Conservation (phyloP, 2,797 vertebrate genomes). For the Sebastes hubbsi region DNA sequence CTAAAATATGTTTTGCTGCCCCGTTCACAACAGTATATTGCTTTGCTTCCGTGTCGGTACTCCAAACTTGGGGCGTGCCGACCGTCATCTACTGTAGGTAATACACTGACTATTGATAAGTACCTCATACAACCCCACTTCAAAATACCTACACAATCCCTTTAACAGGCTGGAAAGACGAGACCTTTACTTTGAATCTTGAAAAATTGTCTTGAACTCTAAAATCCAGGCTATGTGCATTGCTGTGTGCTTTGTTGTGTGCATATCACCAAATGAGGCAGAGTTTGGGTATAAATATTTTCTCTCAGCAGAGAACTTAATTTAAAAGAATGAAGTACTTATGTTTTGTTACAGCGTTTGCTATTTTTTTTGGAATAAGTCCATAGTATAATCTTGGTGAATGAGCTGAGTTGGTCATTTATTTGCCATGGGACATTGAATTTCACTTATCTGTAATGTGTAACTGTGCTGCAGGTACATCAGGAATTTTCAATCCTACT, state of each 20-base stretch:
- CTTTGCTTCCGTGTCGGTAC: neutral
- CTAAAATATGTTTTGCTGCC: neutral
- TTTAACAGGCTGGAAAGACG: neutral
- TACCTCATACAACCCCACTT: neutral
- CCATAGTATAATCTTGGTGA: slow-evolving; percentile 3
- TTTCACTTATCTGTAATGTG: slow-evolving; percentile 32
- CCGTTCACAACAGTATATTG: neutral
- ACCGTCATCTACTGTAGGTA: neutral
- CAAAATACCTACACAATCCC: neutral
- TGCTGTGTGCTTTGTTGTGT: neutral
- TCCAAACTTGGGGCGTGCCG: neutral
- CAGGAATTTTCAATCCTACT: slow-evolving; percentile 29
- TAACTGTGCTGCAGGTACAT: slow-evolving; percentile 29
- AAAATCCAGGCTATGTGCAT: neutral
- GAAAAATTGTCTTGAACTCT: neutral
- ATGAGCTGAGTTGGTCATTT: slow-evolving; percentile 19
- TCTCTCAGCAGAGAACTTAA: neutral
- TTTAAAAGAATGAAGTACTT: slow-evolving; percentile 19
- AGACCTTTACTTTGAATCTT: neutral
- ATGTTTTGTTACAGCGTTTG: slow-evolving; percentile 11
- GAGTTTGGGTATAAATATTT: neutral
- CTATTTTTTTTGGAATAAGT: slow-evolving; percentile 4
- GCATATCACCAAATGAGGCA: neutral
- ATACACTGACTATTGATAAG: neutral
- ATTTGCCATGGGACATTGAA: slow-evolving; percentile 30